These are phyloP conservation scores for Luehdorfia chinensis DNA, from an alignment of 1,140 invertebrate genomes.

Conservation along the genomic window DNA sequence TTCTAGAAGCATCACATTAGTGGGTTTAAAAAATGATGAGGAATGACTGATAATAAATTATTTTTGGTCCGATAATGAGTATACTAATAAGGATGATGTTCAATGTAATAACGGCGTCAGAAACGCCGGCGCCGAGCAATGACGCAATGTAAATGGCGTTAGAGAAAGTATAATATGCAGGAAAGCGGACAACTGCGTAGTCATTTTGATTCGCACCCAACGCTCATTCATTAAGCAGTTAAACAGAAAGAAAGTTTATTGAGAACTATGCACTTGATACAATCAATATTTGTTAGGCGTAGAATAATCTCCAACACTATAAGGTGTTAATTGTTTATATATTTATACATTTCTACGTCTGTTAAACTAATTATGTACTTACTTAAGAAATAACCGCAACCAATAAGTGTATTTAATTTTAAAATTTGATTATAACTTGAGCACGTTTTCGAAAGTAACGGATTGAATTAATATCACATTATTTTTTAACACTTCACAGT, in stretches of 20 bases:
- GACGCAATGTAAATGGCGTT: constrained; percentile 39
- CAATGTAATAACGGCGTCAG: constrained; percentile 9
- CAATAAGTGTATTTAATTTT: too few relatives aligned
- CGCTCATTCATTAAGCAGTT: constrained; percentile 45
- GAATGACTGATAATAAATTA: background rate
- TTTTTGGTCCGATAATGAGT: background rate
- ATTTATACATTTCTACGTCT: too few relatives aligned
- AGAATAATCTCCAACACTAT: too few relatives aligned
- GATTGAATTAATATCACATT: constrained; percentile 3
- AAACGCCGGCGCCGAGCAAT: constrained; percentile 22
- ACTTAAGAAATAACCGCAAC: too few relatives aligned
- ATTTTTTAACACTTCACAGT: constrained; percentile 5
- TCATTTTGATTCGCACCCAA: constrained; percentile 27
- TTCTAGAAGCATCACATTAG: too few relatives aligned
- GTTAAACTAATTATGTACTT: too few relatives aligned
- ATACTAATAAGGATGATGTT: background rate
- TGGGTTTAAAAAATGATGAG: too few relatives aligned
- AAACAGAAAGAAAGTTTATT: constrained; percentile 42
- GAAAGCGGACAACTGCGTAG: constrained; percentile 32
- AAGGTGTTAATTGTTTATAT: too few relatives aligned
- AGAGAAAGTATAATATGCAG: constrained; percentile 48
- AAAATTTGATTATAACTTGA: too few relatives aligned
- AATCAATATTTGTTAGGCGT: background rate
- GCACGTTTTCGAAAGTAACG: too few relatives aligned
- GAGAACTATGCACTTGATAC: background rate